Evolutionary conservation across 2,797 vertebrate species (phyloP).

Genomic region (Notoglanidium macrostoma): DNA sequence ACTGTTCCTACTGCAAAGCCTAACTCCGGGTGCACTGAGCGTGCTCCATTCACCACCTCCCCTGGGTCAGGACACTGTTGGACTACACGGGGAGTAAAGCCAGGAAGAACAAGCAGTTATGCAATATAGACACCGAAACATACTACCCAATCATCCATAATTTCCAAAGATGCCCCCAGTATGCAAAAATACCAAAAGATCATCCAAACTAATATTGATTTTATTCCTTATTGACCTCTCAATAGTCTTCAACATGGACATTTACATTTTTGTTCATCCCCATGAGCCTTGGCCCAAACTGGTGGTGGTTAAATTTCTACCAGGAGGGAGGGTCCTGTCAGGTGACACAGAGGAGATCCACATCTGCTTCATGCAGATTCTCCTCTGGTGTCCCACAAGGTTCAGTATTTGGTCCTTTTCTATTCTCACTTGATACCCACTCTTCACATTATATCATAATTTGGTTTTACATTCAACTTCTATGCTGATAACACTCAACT

Average conservation of each 20-base stretch:
- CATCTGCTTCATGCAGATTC: not conserved
- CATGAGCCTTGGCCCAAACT: not conserved
- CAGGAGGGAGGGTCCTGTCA: not conserved
- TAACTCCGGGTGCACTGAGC: conserved; percentile 81
- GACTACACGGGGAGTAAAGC: conserved; percentile 68
- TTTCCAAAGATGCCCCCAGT: not conserved
- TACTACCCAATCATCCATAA: not conserved
- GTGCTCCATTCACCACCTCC: conserved; percentile 87
- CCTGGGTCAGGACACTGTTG: conserved; percentile 90
- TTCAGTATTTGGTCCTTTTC: conserved; percentile 5
- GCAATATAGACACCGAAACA: conserved; percentile 1
- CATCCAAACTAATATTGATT: not conserved
- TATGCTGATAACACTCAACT: not conserved
- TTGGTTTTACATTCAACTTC: not conserved
- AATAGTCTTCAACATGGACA: not conserved
- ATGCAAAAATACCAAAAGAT: not conserved
- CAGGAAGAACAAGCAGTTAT: conserved; percentile 6
- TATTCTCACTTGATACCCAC: not conserved
- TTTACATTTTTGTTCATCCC: not conserved
- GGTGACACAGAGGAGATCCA: not conserved
- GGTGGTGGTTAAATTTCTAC: not conserved
- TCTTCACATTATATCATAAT: not conserved
- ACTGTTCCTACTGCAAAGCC: conserved; percentile 88
- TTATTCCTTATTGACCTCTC: not conserved
- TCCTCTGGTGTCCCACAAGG: too few relatives aligned